Evolutionary conservation across 2,888 invertebrate species (phyloP), one percentile per base, ranked within the genome.

Genomic region (Apamea sordens): DNA sequence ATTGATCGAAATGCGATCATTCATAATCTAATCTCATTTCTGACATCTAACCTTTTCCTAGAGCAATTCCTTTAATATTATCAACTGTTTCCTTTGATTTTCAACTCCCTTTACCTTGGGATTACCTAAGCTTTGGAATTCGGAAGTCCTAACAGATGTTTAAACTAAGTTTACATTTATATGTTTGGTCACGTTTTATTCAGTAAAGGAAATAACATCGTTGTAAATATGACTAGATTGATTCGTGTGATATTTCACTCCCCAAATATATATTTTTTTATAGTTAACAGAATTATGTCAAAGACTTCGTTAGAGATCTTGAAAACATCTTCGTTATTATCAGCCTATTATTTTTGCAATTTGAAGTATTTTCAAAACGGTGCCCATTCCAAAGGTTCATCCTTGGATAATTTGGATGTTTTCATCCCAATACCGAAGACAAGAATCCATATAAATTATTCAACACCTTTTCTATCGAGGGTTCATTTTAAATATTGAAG

Each of bases 371-470:
- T 68, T 68, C 11, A 13, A 79, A 74, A 72, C 50, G 7, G 15
- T 59, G 18, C 24, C 8, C 28, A 32, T 59, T 59, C 44, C 10
- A 68, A 50, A 32, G 41, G 28, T 74, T 73, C 24, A 68, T 59
- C n/a, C 18, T 74, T 68, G 2, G n/a, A 80, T 71, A 56, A 76
- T 69, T 65, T 69, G 36, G 21, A 70, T 63, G 41, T 65, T 72
- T 32, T 71, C 41, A 15, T 61, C 47, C 59, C 21, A 53, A 72
- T 41, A 59, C 24, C 67, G 15, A 44, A 75, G 56, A 80, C 69
- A 80, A 70, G 72, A 61, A 68, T 65, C 71, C 36, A 64, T 74
- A 76, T 77, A 77, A 82, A 82, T 85, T 74, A 84, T 84, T 84
- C 82, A 86, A 50, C 67, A 77, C 71, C 70, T 76, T 80, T 67